phyloP scores from a whole-genome alignment of 1,140 invertebrate species.

The Brachystomella parvula region DNA sequence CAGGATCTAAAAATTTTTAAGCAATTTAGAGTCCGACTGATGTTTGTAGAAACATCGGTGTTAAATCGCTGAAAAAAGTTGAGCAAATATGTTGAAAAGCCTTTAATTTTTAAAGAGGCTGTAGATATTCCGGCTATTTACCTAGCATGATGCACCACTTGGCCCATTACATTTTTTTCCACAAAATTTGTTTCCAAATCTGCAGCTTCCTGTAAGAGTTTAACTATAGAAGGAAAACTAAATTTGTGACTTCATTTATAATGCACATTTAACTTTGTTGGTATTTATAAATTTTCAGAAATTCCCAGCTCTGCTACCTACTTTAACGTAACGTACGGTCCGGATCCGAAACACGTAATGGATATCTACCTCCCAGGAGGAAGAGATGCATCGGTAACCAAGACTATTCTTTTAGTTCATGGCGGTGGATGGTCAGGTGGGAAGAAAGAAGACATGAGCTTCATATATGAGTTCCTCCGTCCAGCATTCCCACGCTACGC shows the following conservation, averaged over 20 bases:
- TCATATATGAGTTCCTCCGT: background rate
- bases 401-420: background rate
- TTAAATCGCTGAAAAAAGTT: too few relatives aligned
- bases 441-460: background rate
- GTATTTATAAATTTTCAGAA: background rate
- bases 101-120: too few relatives aligned
- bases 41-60: too few relatives aligned
- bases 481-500: background rate
- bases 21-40: too few relatives aligned
- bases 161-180: too few relatives aligned
- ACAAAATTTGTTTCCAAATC: too few relatives aligned
- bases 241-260: background rate
- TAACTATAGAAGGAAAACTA: too few relatives aligned
- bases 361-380: slow-evolving; percentile 1
- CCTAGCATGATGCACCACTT: too few relatives aligned
- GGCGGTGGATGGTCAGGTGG: background rate
- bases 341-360: slow-evolving; percentile 5
- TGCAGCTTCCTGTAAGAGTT: too few relatives aligned
- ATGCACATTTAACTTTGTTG: background rate
- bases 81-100: too few relatives aligned
- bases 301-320: background rate
- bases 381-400: background rate
- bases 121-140: too few relatives aligned
- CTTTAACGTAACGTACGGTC: background rate
- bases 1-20: too few relatives aligned